phyloP scores from a whole-genome alignment of 2,113 vertebrate species.

The Passer montanus region DNA sequence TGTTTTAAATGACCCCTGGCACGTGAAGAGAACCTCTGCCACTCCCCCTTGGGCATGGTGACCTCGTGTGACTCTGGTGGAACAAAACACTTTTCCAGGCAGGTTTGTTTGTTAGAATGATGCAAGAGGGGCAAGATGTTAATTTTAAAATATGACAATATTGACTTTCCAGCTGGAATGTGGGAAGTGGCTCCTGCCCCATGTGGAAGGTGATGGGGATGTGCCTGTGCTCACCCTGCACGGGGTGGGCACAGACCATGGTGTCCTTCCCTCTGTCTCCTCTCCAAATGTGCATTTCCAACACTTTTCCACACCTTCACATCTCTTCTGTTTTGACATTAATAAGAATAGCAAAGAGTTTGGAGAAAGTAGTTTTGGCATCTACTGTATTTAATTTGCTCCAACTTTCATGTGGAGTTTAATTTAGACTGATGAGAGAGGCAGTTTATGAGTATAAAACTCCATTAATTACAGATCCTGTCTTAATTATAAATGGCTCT shows the following conservation, averaged over 20 bases:
- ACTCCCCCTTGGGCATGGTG: not conserved
- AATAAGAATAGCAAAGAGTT: slow-evolving; percentile 5
- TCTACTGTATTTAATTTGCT: slow-evolving; percentile 48
- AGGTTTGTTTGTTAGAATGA: not conserved
- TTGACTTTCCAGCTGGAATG: not conserved
- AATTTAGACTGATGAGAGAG: slow-evolving; percentile 69
- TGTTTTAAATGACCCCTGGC: not conserved
- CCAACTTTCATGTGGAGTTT: slow-evolving; percentile 60
- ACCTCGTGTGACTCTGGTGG: not conserved
- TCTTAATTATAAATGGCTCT: slow-evolving; percentile 70
- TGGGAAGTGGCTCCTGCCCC: not conserved
- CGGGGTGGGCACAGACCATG: rapidly evolving
- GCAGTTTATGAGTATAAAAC: slow-evolving; percentile 60
- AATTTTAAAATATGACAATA: not conserved
- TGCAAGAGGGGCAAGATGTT: not conserved
- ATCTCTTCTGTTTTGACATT: not conserved
- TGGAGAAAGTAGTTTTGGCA: slow-evolving; percentile 13
- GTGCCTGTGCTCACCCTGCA: not conserved
- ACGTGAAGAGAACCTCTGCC: not conserved
- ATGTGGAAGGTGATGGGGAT: not conserved
- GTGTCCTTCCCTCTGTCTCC: not conserved
- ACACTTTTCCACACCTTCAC: not conserved
- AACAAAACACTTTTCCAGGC: not conserved
- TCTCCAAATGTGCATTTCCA: not conserved
- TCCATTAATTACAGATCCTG: slow-evolving; percentile 67